These are phyloP conservation scores for Pristionchus mayeri DNA, from an alignment of 2,888 invertebrate species.

Conservation along the genomic window DNA sequence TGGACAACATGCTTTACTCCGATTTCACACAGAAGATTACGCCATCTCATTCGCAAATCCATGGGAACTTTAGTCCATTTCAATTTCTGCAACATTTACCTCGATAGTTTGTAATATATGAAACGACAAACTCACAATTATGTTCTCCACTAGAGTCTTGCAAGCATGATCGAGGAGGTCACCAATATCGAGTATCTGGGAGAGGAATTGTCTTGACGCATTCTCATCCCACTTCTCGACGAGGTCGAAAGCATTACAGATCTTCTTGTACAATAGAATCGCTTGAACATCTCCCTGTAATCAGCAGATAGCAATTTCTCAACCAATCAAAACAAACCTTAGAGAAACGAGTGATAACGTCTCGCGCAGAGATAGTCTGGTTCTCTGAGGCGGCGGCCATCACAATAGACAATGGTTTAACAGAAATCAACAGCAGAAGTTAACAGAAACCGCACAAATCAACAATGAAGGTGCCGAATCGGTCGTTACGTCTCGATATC, in stretches of 20 bases:
- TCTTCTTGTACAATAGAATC: constrained; percentile 49
- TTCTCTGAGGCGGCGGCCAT: constrained; percentile 30
- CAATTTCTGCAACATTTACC: constrained; percentile 37
- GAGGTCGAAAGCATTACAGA: constrained; percentile 46
- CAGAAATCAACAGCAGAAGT: constrained; percentile 32
- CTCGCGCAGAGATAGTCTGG: constrained; percentile 43
- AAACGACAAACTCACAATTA: constrained; percentile 18
- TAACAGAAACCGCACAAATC: constrained; percentile 39
- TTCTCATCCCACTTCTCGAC: constrained; percentile 44
- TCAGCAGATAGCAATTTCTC: neutral
- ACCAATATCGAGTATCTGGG: constrained; percentile 36
- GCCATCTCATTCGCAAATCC: constrained; percentile 43
- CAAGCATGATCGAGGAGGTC: constrained; percentile 45
- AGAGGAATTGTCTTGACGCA: constrained; percentile 36
- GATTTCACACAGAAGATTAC: constrained; percentile 46
- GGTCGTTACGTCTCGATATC: constrained; percentile 16
- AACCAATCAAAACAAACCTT: constrained; percentile 1
- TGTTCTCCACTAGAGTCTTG: constrained; percentile 49
- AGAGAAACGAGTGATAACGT: constrained; percentile 37
- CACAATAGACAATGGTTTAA: constrained; percentile 3
- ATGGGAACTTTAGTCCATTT: constrained; percentile 41
- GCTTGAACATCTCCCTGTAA: constrained; percentile 47
- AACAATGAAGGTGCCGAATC: constrained; percentile 44
- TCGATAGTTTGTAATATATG: neutral
- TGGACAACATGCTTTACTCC: constrained; percentile 48